Evolutionary conservation across 2,113 vertebrate species (phyloP), one percentile per base, ranked within the genome.

Genomic region (Salminus brasiliensis): DNA sequence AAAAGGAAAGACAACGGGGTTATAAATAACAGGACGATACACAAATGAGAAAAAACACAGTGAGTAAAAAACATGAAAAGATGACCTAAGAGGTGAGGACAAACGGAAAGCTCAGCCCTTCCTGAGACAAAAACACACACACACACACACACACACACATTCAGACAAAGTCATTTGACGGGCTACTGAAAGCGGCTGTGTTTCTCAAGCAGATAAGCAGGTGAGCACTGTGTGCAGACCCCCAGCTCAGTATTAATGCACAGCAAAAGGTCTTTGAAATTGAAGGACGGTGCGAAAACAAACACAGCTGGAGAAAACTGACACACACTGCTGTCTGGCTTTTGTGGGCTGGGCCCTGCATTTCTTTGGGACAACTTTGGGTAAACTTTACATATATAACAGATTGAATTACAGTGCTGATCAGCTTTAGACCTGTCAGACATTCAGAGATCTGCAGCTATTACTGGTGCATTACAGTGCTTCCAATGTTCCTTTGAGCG

Each of bases 31-130:
- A 65, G 59, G 16, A 79, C 45, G 72, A 72, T 53, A 65, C 2
- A 45, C 23, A 57, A 36, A 78, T 15, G 15, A 41, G 66, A 32
- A 21, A 36, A 36, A 16, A 60, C 25, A 34, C 18, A 47, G 41
- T 49, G 36, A 27, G 8, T 9, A 10, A 39, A 45, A 34, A 59
- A 60, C 53, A 78, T 76, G 57, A 60, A 83, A 76, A 79, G 39
- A 57, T 83, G 77, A 80, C 78, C 74, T 68, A 60, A 1, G 63
- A 66, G 57, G n/a, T 25, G 57, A 83, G 32, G 29, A 76, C 69
- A 41, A 57, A 65, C 59, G 68, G 72, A 72, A 60, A 73, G 25
- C 55, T 74, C 12, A 69, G 23, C 43, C 55, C 82, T 67, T 72
- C 68, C 73, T 60, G 63, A 60, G 62, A 41, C 71, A 59, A 23